A percentile compares a stretch with the other conserved stretches of the same genome.
phyloP scores from a whole-genome alignment of 2,797 vertebrate species.

The Ateles fusciceps region DNA sequence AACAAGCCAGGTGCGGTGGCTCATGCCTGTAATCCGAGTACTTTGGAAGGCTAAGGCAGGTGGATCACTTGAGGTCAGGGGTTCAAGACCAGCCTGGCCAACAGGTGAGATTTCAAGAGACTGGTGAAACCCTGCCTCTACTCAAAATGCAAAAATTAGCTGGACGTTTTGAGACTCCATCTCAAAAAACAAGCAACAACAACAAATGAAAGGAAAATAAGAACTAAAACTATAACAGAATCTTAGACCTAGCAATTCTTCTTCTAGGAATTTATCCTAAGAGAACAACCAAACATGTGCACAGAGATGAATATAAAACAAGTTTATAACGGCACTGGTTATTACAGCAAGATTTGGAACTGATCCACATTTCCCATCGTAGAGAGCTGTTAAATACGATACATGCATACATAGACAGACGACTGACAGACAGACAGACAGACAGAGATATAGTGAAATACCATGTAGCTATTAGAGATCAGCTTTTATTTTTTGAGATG shows the following conservation, averaged over 20 bases:
- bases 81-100: too few species aligned
- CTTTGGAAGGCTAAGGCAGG: too few species aligned
- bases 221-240: background rate
- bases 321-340: background rate
- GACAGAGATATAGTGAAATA: background rate
- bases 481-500: background rate
- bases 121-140: too few species aligned
- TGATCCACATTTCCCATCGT: background rate
- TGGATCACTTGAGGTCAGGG: too few species aligned
- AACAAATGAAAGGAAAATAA: slow-evolving; percentile 7
- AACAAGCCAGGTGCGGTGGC: too few species aligned
- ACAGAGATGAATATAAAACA: background rate
- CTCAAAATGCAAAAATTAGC: too few species aligned
- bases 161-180: background rate
- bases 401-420: background rate
- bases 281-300: background rate
- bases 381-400: background rate
- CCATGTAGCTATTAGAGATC: background rate
- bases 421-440: too few species aligned
- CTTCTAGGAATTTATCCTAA: background rate
- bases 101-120: too few species aligned
- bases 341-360: background rate
- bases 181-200: background rate
- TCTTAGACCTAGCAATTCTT: background rate
- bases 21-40: too few species aligned